These are phyloP conservation scores for Incurvaria masculella DNA, from an alignment of 2,888 invertebrate species.

Conservation along the genomic window DNA sequence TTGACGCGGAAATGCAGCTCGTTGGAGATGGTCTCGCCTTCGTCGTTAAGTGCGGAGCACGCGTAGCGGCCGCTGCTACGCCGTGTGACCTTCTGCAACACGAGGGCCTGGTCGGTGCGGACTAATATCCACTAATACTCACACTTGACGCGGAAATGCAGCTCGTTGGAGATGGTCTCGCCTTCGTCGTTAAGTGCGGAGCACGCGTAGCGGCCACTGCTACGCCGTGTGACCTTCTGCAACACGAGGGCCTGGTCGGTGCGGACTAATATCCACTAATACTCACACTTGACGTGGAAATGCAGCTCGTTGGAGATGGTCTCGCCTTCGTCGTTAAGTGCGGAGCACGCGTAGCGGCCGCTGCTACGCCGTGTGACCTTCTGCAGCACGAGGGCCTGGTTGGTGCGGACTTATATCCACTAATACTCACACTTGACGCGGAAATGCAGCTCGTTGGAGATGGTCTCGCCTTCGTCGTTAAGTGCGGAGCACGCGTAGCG, in stretches of 20 bases:
- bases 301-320: too few relatives aligned
- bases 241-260: constrained; percentile 90
- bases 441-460: constrained; percentile 80
- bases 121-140: constrained; percentile 79
- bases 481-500: constrained; percentile 85
- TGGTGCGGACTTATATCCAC: too few relatives aligned
- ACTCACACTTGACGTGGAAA: too few relatives aligned
- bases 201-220: constrained; percentile 85
- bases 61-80: constrained; percentile 84
- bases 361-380: too few relatives aligned
- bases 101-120: constrained; percentile 88
- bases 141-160: constrained; percentile 85
- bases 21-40: constrained; percentile 86
- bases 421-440: constrained; percentile 88
- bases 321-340: too few relatives aligned
- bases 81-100: constrained; percentile 84
- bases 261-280: too few relatives aligned
- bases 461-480: constrained; percentile 84
- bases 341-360: too few relatives aligned
- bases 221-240: constrained; percentile 83
- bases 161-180: constrained; percentile 82
- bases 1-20: constrained; percentile 81
- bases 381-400: too few relatives aligned
- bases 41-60: constrained; percentile 83
- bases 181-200: constrained; percentile 86